A percentile compares a stretch with the other conserved stretches of the same genome.
Evolutionary conservation across 2,113 vertebrate genomes (phyloP).

Genomic region (Oryctolagus cuniculus): DNA sequence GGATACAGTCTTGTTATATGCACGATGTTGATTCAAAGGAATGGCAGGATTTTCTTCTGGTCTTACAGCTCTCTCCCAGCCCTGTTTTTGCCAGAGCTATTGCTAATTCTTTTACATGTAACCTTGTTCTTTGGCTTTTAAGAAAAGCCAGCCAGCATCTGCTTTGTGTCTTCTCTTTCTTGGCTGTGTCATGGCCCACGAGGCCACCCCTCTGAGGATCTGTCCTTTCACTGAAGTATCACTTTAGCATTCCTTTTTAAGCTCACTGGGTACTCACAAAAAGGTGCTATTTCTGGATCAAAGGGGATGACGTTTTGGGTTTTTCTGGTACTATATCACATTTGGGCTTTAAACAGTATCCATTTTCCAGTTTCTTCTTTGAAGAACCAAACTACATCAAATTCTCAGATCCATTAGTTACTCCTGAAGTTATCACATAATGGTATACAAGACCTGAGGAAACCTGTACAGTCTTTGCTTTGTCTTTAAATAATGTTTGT

Average conservation of each 20-base stretch:
- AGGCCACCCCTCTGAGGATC: background rate
- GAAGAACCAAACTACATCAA: background rate
- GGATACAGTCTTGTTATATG: no score
- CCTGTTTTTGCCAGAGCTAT: background rate
- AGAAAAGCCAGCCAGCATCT: background rate
- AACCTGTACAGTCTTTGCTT: background rate
- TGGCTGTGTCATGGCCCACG: background rate
- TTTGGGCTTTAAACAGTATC: background rate
- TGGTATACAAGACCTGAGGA: background rate
- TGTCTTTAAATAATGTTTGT: background rate
- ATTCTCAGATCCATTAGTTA: background rate
- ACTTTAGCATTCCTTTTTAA: constrained; percentile 11
- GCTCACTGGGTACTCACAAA: background rate
- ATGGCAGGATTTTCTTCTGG: background rate
- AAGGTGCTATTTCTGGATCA: constrained; percentile 10
- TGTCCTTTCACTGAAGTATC: background rate
- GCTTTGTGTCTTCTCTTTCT: background rate
- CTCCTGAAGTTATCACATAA: background rate
- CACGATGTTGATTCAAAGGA: background rate
- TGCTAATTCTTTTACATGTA: background rate
- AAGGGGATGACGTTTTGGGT: background rate
- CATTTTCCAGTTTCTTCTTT: constrained; percentile 1
- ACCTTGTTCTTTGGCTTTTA: background rate
- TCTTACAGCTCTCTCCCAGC: background rate
- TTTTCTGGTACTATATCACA: background rate